Base-by-base conservation (phyloP, 2,888 invertebrate species). In the Polydrusus pterygomalis region DNA sequence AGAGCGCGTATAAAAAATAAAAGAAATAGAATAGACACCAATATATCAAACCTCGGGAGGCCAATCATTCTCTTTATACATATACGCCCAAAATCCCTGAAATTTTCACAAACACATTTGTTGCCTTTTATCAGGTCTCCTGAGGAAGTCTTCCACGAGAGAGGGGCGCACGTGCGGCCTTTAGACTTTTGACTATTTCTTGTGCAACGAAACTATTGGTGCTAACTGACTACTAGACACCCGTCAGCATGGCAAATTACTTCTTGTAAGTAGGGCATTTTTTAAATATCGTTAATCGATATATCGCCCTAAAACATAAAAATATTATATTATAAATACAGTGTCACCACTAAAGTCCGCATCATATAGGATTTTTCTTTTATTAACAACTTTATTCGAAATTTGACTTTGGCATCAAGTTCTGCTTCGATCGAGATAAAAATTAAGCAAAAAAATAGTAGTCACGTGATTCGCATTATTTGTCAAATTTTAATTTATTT, bases 141-240 rank as follows among this genome's bases (percentile, higher is more conserved):
- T 85, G 86, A 82, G 87, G 87, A 85, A 84, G 87, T 87, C 87
- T 87, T 87, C 87, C 87, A 87, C 84, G 86, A 86, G 86, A 85
- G 85, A 82, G 83, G 81, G 83, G 84, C 79, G 81, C 79, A 58
- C 68, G 45, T 17, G 68, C 25, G 10, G 68, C 71, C 71, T 64
- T 72, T 54, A 49, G 40, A 62, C 38, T 71, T 68, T 62, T 70
- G 77, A 83, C 82, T 83, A 83, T 84, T 76, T 74, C 74, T 71
- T 77, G 74, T 87, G 87, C 87, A 87, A 88, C 88, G 87, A 87
- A 87, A 86, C 85, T 85, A 75, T 86, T 87, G 87, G 87, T 88
- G 87, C 88, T 88, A 87, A 85, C 83, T 71, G 86, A 86, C 86
- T 85, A 85, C 82, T 84, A 81, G 83, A 80, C 77, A 82, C 82